A percentile compares a stretch with the other conserved stretches of the same genome.
Conservation (phyloP, 2,888 invertebrate species). For the Melinopterus prodromus region DNA sequence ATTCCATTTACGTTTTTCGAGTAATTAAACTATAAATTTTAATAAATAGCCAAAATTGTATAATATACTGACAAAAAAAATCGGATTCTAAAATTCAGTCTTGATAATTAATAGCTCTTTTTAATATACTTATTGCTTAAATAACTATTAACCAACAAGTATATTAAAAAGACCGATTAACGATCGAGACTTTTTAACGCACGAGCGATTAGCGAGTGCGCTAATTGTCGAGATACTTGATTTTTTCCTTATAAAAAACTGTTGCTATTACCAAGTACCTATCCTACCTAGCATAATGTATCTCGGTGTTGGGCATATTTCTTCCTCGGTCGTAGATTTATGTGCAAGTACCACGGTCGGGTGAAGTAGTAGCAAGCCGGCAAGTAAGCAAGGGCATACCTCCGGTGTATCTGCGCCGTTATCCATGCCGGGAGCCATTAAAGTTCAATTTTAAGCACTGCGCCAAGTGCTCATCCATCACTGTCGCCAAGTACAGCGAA, state of each 20-base stretch:
- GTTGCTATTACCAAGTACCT: neutral
- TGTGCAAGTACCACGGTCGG: neutral
- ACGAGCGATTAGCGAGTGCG: too few relatives aligned
- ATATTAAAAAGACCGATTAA: too few relatives aligned
- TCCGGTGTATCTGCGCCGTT: neutral
- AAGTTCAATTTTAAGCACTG: constrained; percentile 21
- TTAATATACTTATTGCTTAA: too few relatives aligned
- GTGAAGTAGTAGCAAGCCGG: neutral
- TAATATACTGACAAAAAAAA: too few relatives aligned
- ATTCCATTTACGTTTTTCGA: too few relatives aligned
- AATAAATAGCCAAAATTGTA: too few relatives aligned
- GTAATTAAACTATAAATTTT: too few relatives aligned
- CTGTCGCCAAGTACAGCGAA: constrained; percentile 16
- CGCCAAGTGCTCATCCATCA: constrained; percentile 22
- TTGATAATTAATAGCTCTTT: too few relatives aligned
- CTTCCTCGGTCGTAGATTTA: neutral
- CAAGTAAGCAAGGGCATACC: neutral
- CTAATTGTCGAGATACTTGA: too few relatives aligned
- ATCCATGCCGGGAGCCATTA: constrained; percentile 19
- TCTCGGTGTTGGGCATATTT: neutral
- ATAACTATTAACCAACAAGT: too few relatives aligned
- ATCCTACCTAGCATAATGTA: neutral
- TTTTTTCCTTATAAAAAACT: neutral
- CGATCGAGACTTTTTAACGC: too few relatives aligned
- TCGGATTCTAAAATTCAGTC: too few relatives aligned